Conservation (phyloP, 1,140 invertebrate species). For the Agrilus planipennis region DNA sequence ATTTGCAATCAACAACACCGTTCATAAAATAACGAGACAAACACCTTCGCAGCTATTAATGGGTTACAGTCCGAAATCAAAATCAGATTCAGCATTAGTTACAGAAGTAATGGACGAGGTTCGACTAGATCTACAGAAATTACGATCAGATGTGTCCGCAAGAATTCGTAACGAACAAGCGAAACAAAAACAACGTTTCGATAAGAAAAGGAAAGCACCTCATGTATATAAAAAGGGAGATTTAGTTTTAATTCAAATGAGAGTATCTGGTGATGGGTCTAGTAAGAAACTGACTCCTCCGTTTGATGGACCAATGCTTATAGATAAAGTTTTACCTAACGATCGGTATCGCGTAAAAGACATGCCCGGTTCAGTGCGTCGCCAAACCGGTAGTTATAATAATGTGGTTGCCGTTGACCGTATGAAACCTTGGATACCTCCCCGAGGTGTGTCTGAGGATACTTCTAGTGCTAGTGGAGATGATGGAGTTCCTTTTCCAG, state of each 20-base stretch:
- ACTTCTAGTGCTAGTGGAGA: too few species aligned
- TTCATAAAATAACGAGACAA: not conserved
- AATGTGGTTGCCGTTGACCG: too few species aligned
- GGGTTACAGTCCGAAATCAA: not conserved
- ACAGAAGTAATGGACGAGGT: not conserved
- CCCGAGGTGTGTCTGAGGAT: too few species aligned
- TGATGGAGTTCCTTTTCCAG: too few species aligned
- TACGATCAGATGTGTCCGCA: too few species aligned
- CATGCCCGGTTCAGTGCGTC: not conserved
- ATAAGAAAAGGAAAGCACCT: not conserved
- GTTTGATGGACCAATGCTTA: not conserved
- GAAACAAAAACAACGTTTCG: not conserved
- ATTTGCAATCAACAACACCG: constrained; percentile 17
- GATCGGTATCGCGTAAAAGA: constrained; percentile 1
- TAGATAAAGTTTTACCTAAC: not conserved
- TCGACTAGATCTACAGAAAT: not conserved
- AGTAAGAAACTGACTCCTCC: not conserved
- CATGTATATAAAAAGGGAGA: not conserved
- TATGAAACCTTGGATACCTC: too few species aligned
- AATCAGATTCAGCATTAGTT: not conserved
- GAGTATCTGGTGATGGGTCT: not conserved
- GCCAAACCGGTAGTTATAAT: too few species aligned
- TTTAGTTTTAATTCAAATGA: not conserved
- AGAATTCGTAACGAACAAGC: not conserved
- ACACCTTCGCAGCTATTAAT: not conserved